phyloP scores from a whole-genome alignment of 1,140 invertebrate species.

The Aphis craccivora region DNA sequence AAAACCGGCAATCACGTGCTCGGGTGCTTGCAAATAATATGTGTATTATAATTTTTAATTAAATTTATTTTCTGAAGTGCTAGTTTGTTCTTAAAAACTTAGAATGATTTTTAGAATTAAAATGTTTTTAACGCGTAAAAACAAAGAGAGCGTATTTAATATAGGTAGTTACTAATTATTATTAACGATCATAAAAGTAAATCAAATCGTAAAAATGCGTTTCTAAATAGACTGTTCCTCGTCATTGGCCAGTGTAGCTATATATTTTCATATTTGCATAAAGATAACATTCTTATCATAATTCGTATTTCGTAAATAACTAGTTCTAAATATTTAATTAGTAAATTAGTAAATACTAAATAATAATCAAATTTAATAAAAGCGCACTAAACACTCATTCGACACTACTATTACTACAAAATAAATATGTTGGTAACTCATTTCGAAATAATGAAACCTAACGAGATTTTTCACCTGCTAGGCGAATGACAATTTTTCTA shows the following conservation, averaged over 20 bases:
- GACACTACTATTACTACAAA: neutral
- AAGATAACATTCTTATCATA: neutral
- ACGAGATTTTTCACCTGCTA: neutral
- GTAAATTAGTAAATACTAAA: neutral
- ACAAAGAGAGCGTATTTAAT: neutral
- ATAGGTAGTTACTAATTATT: too few species aligned
- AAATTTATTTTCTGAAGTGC: neutral
- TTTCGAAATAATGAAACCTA: too few species aligned
- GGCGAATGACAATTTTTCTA: neutral
- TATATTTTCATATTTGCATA: neutral
- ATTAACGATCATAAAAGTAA: neutral
- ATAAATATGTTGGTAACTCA: neutral
- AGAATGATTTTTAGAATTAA: neutral
- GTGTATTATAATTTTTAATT: neutral
- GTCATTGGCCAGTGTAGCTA: neutral
- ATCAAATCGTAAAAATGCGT: neutral
- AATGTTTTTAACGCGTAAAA: neutral
- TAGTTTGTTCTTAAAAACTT: neutral
- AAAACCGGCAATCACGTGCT: neutral
- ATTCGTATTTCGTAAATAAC: neutral
- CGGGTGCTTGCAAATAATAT: neutral
- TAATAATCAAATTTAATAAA: neutral
- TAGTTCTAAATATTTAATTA: neutral
- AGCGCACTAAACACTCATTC: neutral
- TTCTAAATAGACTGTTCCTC: neutral